Percentiles rank a stretch among this genome's conserved stretches.
phyloP scores from a whole-genome alignment of 2,113 vertebrate genomes.

The Montifringilla adamsi region DNA sequence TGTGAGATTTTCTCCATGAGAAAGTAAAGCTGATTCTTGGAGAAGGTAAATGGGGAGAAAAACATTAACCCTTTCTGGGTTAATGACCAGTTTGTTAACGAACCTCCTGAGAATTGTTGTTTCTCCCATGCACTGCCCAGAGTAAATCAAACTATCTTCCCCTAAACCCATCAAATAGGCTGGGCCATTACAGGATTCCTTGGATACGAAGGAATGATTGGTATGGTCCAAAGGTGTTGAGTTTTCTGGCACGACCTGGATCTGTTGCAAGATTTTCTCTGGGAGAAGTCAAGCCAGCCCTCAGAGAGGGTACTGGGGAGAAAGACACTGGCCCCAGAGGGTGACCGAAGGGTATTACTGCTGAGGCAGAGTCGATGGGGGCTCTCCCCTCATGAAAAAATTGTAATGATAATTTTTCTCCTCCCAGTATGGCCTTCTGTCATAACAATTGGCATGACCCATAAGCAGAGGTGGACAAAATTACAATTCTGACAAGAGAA shows the following conservation, averaged over 20 bases:
- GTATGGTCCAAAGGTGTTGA: not conserved
- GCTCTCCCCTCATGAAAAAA: not conserved
- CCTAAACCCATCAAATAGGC: not conserved
- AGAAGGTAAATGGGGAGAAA: not conserved
- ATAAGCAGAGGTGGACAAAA: not conserved
- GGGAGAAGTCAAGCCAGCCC: not conserved
- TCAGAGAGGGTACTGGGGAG: not conserved
- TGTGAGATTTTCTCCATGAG: not conserved
- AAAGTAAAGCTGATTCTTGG: not conserved
- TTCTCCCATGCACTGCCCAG: not conserved
- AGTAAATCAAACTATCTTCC: not conserved
- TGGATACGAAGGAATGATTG: not conserved
- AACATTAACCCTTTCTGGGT: not conserved
- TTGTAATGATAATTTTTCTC: not conserved
- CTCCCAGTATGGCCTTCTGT: not conserved
- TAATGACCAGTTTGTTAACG: not conserved
- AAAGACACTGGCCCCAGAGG: not conserved
- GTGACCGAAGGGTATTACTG: not conserved
- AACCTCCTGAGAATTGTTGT: not conserved
- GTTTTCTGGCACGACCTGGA: not conserved
- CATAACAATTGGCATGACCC: not conserved
- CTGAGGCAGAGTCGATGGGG: no score
- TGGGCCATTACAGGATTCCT: accelerated
- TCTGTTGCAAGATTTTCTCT: not conserved
- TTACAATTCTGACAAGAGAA: not conserved